Evolutionary conservation across 2,797 vertebrate species (phyloP).

Genomic region (Microctenopoma steveboyesi): DNA sequence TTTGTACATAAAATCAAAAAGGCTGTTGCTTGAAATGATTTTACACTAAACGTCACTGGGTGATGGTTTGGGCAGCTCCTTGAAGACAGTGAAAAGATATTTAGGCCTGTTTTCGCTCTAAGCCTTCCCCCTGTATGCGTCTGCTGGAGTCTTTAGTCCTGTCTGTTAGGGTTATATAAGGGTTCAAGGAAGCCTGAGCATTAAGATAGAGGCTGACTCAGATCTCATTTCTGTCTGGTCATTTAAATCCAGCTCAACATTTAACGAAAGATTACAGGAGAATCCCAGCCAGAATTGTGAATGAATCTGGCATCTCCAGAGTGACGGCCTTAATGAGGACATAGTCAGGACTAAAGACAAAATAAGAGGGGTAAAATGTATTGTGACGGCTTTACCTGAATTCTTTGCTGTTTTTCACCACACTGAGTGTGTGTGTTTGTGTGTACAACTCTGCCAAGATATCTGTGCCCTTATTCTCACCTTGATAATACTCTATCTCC

Average conservation of each 20-base stretch:
- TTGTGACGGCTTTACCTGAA: conserved; percentile 1
- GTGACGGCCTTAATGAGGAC: conserved; percentile 49
- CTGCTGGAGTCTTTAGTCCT: conserved; percentile 57
- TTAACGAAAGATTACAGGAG: conserved; percentile 61
- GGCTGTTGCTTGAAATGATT: conserved; percentile 4
- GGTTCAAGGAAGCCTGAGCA: conserved; percentile 55
- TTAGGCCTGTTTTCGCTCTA: conserved; percentile 35
- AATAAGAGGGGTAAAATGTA: conserved; percentile 14
- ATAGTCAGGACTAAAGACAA: conserved; percentile 13
- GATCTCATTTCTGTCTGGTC: conserved; percentile 56
- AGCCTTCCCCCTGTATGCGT: conserved; percentile 39
- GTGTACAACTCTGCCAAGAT: conserved; percentile 17
- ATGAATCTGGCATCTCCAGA: conserved; percentile 34
- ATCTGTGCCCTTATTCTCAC: conserved; percentile 32
- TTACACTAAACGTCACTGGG: conserved; percentile 7
- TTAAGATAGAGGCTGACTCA: conserved; percentile 68
- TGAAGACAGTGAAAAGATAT: conserved; percentile 46
- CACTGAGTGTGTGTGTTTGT: neutral
- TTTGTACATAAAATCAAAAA: neutral
- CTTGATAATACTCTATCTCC: conserved; percentile 25
- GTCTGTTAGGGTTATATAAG: conserved; percentile 70
- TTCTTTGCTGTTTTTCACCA: conserved; percentile 17
- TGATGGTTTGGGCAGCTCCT: conserved; percentile 16
- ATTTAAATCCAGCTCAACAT: conserved; percentile 67
- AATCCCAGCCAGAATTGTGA: conserved; percentile 35